phyloP scores from a whole-genome alignment of 2,113 vertebrate genomes.

The Cygnus buccinator region DNA sequence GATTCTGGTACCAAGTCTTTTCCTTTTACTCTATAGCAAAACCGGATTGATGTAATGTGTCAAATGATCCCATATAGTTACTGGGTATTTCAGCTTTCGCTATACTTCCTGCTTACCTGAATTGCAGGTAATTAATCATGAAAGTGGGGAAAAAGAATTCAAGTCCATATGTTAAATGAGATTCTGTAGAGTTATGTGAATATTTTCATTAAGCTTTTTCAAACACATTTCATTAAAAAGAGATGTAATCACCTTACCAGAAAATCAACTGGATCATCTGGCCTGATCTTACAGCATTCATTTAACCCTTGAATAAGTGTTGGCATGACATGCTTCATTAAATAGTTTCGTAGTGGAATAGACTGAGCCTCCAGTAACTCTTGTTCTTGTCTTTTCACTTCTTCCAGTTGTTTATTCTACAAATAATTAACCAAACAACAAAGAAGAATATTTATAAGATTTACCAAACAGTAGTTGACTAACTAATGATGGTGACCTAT shows the following conservation, averaged over 20 bases:
- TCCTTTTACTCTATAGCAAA: not conserved
- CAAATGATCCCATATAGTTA: not conserved
- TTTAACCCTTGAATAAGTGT: conserved; percentile 86
- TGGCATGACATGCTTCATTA: conserved; percentile 89
- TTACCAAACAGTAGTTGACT: not conserved
- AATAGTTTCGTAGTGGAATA: conserved; percentile 82
- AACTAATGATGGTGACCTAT: not conserved
- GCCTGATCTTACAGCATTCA: conserved; percentile 83
- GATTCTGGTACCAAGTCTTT: not conserved
- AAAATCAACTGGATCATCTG: conserved; percentile 90
- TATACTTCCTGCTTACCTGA: not conserved
- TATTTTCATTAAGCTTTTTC: not conserved
- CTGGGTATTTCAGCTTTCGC: not conserved
- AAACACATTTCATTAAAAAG: not conserved
- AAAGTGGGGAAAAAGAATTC: not conserved
- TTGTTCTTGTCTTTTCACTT: conserved; percentile 82
- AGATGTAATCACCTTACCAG: conserved; percentile 79
- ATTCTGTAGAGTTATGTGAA: not conserved
- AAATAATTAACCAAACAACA: not conserved
- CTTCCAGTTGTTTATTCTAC: conserved; percentile 79
- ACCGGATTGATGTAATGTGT: not conserved
- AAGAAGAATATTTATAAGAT: not conserved
- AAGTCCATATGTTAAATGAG: not conserved
- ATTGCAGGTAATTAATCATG: not conserved
- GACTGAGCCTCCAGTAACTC: conserved; percentile 83